Percentiles rank a stretch among this genome's conserved stretches.
phyloP scores from a whole-genome alignment of 2,797 vertebrate genomes.

The Tokudaia muenninki region DNA sequence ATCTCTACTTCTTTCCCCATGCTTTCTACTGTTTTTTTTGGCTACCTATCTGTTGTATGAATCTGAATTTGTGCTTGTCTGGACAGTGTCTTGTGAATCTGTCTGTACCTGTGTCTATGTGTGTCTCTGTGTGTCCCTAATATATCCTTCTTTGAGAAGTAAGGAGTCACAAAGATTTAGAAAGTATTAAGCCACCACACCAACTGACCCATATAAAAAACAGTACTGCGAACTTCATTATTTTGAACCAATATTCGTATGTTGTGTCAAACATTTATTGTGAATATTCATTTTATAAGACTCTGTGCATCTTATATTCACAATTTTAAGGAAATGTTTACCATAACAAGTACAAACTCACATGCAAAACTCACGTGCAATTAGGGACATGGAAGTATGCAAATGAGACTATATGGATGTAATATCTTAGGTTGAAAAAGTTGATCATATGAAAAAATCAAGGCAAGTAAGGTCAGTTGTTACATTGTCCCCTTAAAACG shows the following conservation, averaged over 20 bases:
- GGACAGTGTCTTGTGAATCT: background rate
- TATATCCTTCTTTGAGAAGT: background rate
- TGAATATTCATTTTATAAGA: background rate
- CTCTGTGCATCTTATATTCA: background rate
- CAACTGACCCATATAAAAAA: background rate
- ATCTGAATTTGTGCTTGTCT: background rate
- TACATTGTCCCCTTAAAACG: background rate
- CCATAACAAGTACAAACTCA: background rate
- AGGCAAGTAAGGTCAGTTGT: background rate
- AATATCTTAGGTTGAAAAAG: background rate
- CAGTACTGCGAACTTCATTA: background rate
- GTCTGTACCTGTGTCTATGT: background rate
- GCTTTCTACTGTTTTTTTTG: background rate
- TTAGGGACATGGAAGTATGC: background rate
- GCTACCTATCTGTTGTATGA: background rate
- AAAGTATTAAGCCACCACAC: background rate
- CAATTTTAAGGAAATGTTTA: background rate
- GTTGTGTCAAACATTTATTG: background rate
- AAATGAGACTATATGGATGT: background rate
- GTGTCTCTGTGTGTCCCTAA: background rate
- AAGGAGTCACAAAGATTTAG: background rate
- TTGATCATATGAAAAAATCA: background rate
- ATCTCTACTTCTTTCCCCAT: background rate
- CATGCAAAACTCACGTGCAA: too few species aligned
- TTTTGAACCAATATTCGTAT: background rate